A percentile compares a stretch with the other conserved stretches of the same genome.
Evolutionary conservation across 2,888 invertebrate species (phyloP).

Genomic region (Lagria hirta): DNA sequence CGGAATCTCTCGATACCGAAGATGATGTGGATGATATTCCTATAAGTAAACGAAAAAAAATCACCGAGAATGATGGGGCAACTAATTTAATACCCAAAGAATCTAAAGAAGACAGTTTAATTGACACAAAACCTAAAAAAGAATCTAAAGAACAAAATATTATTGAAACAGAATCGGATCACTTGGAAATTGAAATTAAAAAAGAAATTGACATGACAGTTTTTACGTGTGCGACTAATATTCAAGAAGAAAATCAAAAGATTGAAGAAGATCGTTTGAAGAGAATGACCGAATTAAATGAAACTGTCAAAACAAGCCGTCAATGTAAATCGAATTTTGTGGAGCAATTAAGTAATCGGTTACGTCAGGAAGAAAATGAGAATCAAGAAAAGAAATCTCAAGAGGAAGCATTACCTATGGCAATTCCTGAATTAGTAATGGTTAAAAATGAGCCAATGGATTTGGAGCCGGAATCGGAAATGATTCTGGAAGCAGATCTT

Average conservation of each 20-base stretch:
- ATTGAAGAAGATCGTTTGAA: slow-evolving; percentile 56
- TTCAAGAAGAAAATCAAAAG: slow-evolving; percentile 53
- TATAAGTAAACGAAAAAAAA: slow-evolving; percentile 21
- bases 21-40: neutral
- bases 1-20: neutral
- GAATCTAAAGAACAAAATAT: neutral
- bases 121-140: neutral
- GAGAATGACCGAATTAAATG: slow-evolving; percentile 57
- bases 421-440: slow-evolving; percentile 4
- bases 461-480: slow-evolving; percentile 12
- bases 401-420: too few relatives aligned
- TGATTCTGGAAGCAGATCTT: slow-evolving; percentile 9
- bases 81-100: neutral
- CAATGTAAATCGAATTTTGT: slow-evolving; percentile 43
- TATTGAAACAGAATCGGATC: too few relatives aligned
- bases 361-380: slow-evolving; percentile 37
- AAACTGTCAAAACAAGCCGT: slow-evolving; percentile 42
- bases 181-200: slow-evolving; percentile 22
- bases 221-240: slow-evolving; percentile 47
- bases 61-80: slow-evolving; percentile 32
- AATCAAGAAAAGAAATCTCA: too few relatives aligned
- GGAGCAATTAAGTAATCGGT: slow-evolving; percentile 41
- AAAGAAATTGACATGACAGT: slow-evolving; percentile 40
- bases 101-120: neutral
- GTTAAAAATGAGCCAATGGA: slow-evolving; percentile 19